Evolutionary conservation across 2,113 vertebrate species (phyloP).

Genomic region (Odobenus rosmarus): DNA sequence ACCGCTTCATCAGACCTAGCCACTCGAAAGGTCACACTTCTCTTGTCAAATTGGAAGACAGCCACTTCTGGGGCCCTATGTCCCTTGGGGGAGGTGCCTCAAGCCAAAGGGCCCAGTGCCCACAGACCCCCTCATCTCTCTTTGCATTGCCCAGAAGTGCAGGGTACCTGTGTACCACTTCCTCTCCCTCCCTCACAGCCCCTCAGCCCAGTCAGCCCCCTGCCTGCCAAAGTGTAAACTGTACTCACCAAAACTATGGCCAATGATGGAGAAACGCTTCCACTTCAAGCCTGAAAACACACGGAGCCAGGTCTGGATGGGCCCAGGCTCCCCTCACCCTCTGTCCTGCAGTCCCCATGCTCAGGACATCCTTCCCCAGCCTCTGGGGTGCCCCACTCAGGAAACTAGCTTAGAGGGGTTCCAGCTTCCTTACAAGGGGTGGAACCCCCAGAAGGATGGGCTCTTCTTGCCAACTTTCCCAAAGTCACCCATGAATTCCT

Average conservation of each 20-base stretch:
- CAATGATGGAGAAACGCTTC: constrained; percentile 91
- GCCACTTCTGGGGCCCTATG: not conserved
- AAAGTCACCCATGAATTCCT: not conserved
- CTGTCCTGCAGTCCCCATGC: not conserved
- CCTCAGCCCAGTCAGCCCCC: not conserved
- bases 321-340: not conserved
- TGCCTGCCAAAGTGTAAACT: not conserved
- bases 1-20: not conserved
- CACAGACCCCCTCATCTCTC: not conserved
- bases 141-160: not conserved
- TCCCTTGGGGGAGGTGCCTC: not conserved
- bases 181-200: not conserved
- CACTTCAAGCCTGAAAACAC: constrained; percentile 91
- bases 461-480: not conserved
- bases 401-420: not conserved
- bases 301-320: constrained; percentile 55
- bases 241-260: constrained; percentile 96
- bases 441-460: not conserved
- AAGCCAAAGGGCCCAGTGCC: not conserved
- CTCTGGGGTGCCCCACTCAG: not conserved
- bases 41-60: not conserved
- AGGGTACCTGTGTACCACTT: rapidly evolving
- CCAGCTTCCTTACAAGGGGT: not conserved
- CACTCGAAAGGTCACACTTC: not conserved
- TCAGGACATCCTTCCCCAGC: not conserved